These are phyloP conservation scores for Pentalonia nigronervosa DNA, from an alignment of 1,140 invertebrate species.

Conservation along the genomic window DNA sequence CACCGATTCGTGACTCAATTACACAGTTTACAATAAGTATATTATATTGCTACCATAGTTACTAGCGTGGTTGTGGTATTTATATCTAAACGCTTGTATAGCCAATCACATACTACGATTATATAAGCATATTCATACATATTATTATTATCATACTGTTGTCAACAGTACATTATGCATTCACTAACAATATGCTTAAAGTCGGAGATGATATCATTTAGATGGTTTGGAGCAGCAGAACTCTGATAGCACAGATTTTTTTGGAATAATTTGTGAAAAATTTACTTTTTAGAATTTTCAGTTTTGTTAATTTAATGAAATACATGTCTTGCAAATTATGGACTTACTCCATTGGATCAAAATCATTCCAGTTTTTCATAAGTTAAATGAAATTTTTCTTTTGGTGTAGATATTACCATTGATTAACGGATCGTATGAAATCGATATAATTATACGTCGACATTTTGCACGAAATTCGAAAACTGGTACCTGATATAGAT, in stretches of 20 bases:
- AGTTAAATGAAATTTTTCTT: no score
- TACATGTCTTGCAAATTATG: no score
- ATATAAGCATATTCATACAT: not conserved
- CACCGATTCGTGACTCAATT: slow-evolving; percentile 7
- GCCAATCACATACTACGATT: not conserved
- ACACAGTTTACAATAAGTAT: not conserved
- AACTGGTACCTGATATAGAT: not conserved
- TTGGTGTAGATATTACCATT: not conserved
- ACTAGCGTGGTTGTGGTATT: no score
- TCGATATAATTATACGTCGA: not conserved
- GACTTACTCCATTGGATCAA: no score
- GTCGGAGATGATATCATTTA: not conserved
- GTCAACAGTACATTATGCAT: no score
- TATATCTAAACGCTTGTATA: no score
- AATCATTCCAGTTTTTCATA: no score
- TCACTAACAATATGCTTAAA: no score
- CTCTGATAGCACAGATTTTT: not conserved
- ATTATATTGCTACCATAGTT: not conserved
- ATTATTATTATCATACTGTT: not conserved
- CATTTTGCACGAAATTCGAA: not conserved
- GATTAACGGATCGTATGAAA: not conserved
- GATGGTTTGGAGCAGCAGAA: not conserved
- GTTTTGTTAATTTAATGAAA: no score
- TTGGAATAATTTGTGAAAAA: no score
- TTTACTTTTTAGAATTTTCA: no score